Evolutionary conservation across 2,113 vertebrate species (phyloP).

Genomic region (Morone saxatilis): DNA sequence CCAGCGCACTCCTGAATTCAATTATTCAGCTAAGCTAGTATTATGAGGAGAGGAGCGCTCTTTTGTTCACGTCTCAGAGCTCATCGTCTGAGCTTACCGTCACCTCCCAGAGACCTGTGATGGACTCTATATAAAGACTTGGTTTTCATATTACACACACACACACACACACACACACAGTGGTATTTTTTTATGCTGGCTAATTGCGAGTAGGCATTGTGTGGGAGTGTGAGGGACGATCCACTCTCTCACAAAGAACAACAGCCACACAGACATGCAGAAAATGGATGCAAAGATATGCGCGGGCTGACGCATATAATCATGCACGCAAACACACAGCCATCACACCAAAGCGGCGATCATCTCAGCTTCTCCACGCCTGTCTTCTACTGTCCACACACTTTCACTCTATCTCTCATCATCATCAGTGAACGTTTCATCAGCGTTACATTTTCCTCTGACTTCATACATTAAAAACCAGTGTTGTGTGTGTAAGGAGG

Average conservation of each 20-base stretch:
- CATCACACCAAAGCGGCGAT: slow-evolving; percentile 7
- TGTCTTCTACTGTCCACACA: background rate
- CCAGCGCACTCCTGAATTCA: slow-evolving; percentile 43
- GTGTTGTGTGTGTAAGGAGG: slow-evolving; percentile 8
- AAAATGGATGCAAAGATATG: slow-evolving; percentile 24
- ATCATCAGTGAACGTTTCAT: slow-evolving; percentile 54
- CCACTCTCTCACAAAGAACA: slow-evolving; percentile 27
- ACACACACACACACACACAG: background rate
- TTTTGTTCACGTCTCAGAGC: slow-evolving; percentile 52
- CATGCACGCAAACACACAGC: background rate
- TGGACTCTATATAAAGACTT: slow-evolving; percentile 28
- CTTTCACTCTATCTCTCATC: slow-evolving; percentile 30
- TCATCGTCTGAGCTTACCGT: slow-evolving; percentile 21
- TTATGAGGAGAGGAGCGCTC: slow-evolving; percentile 49
- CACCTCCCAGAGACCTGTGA: slow-evolving; percentile 34
- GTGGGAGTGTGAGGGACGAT: slow-evolving; percentile 35
- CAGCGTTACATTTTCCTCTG: slow-evolving; percentile 36
- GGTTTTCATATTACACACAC: slow-evolving; percentile 23
- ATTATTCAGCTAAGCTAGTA: slow-evolving; percentile 64
- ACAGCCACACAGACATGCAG: background rate
- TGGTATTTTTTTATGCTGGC: slow-evolving; percentile 12
- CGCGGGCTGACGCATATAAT: slow-evolving; percentile 29
- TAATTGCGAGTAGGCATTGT: slow-evolving; percentile 54
- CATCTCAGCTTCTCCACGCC: slow-evolving; percentile 25
- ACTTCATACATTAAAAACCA: slow-evolving; percentile 49